Evolutionary conservation across 2,888 invertebrate species (phyloP).

Genomic region (Eucriotettix oculatus): DNA sequence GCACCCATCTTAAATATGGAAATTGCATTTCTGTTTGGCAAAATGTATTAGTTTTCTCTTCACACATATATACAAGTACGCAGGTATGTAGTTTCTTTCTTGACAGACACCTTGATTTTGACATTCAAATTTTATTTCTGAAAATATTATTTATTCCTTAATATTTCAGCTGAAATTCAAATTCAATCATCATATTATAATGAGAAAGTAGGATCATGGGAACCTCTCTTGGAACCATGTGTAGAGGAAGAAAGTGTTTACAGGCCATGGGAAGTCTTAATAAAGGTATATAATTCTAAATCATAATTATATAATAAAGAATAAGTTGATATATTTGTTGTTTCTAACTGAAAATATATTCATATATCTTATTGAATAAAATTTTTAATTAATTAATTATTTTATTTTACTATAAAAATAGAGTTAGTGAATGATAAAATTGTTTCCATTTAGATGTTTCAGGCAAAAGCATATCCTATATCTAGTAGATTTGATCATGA

Average conservation of each 20-base stretch:
- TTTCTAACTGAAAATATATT: background rate
- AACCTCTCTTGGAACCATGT: slow-evolving; percentile 65
- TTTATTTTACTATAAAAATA: too few relatives aligned
- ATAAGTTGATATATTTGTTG: background rate
- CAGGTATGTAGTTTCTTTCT: too few relatives aligned
- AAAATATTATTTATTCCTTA: background rate
- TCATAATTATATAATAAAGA: slow-evolving; percentile 16
- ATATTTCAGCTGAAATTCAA: slow-evolving; percentile 24
- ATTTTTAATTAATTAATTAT: too few relatives aligned
- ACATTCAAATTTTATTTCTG: background rate
- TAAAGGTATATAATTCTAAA: slow-evolving; percentile 36
- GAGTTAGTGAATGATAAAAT: background rate
- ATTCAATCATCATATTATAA: slow-evolving; percentile 47
- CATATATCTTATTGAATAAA: background rate
- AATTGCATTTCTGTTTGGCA: too few relatives aligned
- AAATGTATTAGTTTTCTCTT: too few relatives aligned
- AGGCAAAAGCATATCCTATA: slow-evolving; percentile 41
- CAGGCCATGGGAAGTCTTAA: slow-evolving; percentile 52
- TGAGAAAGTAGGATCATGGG: slow-evolving; percentile 56
- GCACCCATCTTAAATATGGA: too few relatives aligned
- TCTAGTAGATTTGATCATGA: slow-evolving; percentile 20
- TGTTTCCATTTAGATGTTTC: slow-evolving; percentile 21
- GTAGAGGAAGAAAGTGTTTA: slow-evolving; percentile 46
- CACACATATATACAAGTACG: too few relatives aligned
- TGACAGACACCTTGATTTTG: too few relatives aligned